Percentiles rank a stretch among this genome's conserved stretches.
These are phyloP conservation scores for Cosmorhoe ocellata DNA, from an alignment of 2,888 invertebrate genomes.

Conservation along the genomic window DNA sequence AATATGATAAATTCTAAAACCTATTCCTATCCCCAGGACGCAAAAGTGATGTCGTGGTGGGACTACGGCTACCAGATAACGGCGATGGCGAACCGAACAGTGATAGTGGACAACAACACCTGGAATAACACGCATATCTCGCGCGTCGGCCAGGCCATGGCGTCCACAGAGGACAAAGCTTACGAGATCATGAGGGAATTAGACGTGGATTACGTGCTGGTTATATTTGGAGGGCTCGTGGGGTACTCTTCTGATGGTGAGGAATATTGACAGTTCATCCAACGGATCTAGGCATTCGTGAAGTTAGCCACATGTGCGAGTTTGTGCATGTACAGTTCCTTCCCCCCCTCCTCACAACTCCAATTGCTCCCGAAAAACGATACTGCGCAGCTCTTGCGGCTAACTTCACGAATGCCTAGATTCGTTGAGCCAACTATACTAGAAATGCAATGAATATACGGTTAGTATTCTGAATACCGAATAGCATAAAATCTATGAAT, in stretches of 20 bases:
- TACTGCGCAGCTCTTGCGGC: neutral
- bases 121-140: constrained; percentile 99
- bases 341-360: too few species aligned
- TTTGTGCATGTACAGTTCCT: too few species aligned
- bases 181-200: constrained; percentile 99
- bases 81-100: constrained; percentile 99
- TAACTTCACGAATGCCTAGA: too few species aligned
- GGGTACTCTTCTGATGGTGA: constrained; percentile 98
- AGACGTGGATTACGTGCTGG: constrained; percentile 98
- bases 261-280: constrained; percentile 40
- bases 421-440: too few species aligned
- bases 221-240: constrained; percentile 99
- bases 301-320: too few species aligned
- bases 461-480: too few species aligned
- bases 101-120: constrained; percentile 99
- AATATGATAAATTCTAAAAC: too few species aligned
- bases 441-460: too few species aligned
- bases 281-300: too few species aligned
- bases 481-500: too few species aligned
- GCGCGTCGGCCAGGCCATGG: constrained; percentile 99
- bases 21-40: constrained; percentile 83
- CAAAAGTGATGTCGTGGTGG: constrained; percentile 99
- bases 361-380: too few species aligned
- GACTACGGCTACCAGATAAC: constrained; percentile 99
- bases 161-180: constrained; percentile 97